Evolutionary conservation across 2,797 vertebrate genomes (phyloP).

Genomic region (Scarus forsteni): DNA sequence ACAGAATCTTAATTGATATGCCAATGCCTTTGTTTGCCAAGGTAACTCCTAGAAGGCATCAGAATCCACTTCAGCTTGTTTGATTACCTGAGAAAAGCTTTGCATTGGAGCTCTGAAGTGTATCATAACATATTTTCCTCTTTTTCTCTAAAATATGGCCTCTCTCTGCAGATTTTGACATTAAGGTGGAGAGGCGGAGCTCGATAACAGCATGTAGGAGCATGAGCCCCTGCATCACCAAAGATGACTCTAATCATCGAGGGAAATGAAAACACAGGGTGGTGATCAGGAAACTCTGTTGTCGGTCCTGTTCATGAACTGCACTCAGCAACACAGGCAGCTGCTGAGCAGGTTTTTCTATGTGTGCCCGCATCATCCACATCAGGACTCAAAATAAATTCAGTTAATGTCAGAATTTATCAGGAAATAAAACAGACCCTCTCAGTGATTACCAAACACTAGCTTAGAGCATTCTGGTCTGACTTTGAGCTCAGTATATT

Average conservation of each 20-base stretch:
- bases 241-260: conserved; percentile 86
- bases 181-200: conserved; percentile 85
- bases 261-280: conserved; percentile 70
- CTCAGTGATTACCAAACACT: conserved; percentile 23
- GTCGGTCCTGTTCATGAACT: conserved; percentile 56
- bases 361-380: conserved; percentile 27
- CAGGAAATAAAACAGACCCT: conserved; percentile 17
- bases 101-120: too few relatives aligned
- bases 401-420: conserved; percentile 45
- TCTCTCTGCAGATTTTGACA: conserved; percentile 87
- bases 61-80: too few relatives aligned
- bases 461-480: conserved; percentile 14
- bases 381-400: conserved; percentile 26
- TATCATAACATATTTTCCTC: background rate
- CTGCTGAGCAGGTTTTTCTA: conserved; percentile 26
- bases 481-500: conserved; percentile 39
- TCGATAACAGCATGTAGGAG: conserved; percentile 77
- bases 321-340: conserved; percentile 17
- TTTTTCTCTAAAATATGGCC: conserved; percentile 12
- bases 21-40: too few relatives aligned
- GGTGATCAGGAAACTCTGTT: conserved; percentile 48
- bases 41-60: too few relatives aligned
- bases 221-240: conserved; percentile 87
- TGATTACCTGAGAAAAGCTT: too few relatives aligned
- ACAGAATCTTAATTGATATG: too few relatives aligned